phyloP scores from a whole-genome alignment of 2,888 invertebrate species.

The Phyto melanocephala region DNA sequence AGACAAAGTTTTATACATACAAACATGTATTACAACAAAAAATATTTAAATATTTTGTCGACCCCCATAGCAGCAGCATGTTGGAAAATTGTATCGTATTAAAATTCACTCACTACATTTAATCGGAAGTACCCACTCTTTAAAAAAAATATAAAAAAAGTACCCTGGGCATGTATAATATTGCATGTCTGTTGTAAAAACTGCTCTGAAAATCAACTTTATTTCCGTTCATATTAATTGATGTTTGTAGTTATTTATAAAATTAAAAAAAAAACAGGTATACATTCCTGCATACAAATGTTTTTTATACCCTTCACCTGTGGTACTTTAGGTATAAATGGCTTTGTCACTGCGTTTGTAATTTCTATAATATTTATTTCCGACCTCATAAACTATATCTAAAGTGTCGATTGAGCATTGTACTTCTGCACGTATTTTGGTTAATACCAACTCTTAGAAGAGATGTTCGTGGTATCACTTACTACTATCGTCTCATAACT shows the following conservation, averaged over 20 bases:
- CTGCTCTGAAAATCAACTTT: slow-evolving; percentile 45
- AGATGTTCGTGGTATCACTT: too few relatives aligned
- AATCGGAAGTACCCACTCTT: slow-evolving; percentile 29
- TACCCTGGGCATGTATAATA: too few relatives aligned
- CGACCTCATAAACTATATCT: too few relatives aligned
- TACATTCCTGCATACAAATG: background rate
- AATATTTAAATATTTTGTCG: background rate
- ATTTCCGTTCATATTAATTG: slow-evolving; percentile 57
- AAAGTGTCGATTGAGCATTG: too few relatives aligned
- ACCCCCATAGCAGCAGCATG: background rate
- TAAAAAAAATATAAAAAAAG: too few relatives aligned
- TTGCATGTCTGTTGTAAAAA: slow-evolving; percentile 17
- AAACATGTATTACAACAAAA: background rate
- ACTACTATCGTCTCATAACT: too few relatives aligned
- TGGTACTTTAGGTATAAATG: too few relatives aligned
- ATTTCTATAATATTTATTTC: too few relatives aligned
- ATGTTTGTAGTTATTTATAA: slow-evolving; percentile 52
- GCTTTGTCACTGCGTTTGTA: too few relatives aligned
- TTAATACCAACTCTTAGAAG: too few relatives aligned
- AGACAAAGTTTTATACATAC: background rate
- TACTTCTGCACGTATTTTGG: too few relatives aligned
- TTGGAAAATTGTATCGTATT: background rate
- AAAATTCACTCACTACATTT: background rate
- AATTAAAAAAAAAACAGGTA: background rate
- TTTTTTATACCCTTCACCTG: too few relatives aligned